Conservation (phyloP, 2,797 vertebrate species). For the Anabas testudineus region DNA sequence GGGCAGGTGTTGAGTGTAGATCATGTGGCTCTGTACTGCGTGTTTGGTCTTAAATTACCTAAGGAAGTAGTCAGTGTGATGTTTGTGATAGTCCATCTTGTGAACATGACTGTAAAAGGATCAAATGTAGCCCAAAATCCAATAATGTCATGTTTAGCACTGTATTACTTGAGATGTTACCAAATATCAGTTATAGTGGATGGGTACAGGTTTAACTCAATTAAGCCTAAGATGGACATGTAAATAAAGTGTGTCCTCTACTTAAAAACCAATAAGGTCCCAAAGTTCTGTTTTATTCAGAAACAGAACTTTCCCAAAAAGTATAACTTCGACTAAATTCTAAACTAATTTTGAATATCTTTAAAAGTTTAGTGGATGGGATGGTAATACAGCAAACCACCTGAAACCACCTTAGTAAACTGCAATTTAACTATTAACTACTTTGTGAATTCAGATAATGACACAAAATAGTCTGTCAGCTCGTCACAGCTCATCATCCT, state of each 20-base stretch:
- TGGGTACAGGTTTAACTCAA: background rate
- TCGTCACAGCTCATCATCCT: constrained; percentile 1
- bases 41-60: constrained; percentile 6
- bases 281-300: too few species aligned
- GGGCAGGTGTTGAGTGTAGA: constrained; percentile 14
- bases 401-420: background rate
- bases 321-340: background rate
- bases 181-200: too few species aligned
- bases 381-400: background rate
- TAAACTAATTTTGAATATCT: background rate
- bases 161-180: background rate
- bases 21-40: constrained; percentile 3
- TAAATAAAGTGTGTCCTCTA: background rate
- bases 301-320: background rate
- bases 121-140: background rate
- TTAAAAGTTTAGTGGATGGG: background rate
- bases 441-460: constrained; percentile 12
- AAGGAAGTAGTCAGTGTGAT: background rate
- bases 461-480: constrained; percentile 3
- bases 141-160: background rate
- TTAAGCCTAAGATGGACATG: background rate
- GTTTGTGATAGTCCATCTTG: background rate
- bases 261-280: background rate
- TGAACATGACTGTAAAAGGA: background rate
- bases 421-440: background rate